phyloP scores from a whole-genome alignment of 2,797 vertebrate species.

The Balearica regulorum region DNA sequence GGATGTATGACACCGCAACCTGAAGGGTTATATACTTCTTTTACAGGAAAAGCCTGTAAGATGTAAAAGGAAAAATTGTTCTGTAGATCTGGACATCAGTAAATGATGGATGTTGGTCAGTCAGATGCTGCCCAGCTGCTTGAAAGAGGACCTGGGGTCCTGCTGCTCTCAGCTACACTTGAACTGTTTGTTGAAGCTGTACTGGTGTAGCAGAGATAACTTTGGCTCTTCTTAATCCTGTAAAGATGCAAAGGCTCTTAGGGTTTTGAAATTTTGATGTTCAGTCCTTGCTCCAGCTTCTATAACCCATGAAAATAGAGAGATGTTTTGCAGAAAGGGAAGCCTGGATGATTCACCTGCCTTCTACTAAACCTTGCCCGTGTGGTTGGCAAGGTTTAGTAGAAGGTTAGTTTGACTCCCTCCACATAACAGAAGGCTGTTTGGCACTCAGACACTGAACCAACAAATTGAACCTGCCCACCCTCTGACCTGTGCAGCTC shows the following conservation, averaged over 20 bases:
- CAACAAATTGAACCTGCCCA: conserved; percentile 38
- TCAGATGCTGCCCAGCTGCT: background rate
- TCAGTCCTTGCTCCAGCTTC: background rate
- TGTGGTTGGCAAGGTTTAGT: background rate
- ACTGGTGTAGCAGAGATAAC: background rate
- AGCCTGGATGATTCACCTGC: background rate
- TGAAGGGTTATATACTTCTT: background rate
- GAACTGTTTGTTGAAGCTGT: background rate
- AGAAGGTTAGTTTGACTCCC: background rate
- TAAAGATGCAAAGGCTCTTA: background rate
- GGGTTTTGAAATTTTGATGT: background rate
- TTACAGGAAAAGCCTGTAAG: background rate
- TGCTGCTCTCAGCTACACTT: background rate
- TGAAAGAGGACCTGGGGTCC: background rate
- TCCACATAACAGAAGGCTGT: background rate
- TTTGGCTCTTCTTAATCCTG: background rate
- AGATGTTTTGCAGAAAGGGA: background rate
- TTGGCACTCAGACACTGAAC: fast-evolving
- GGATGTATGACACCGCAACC: background rate
- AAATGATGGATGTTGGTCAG: background rate
- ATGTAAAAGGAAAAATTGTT: background rate
- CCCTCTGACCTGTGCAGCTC: conserved; percentile 11
- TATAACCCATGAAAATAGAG: background rate
- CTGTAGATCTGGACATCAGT: background rate
- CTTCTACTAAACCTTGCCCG: background rate